phyloP scores from a whole-genome alignment of 2,888 invertebrate genomes.

The Sarcophaga variegata region DNA sequence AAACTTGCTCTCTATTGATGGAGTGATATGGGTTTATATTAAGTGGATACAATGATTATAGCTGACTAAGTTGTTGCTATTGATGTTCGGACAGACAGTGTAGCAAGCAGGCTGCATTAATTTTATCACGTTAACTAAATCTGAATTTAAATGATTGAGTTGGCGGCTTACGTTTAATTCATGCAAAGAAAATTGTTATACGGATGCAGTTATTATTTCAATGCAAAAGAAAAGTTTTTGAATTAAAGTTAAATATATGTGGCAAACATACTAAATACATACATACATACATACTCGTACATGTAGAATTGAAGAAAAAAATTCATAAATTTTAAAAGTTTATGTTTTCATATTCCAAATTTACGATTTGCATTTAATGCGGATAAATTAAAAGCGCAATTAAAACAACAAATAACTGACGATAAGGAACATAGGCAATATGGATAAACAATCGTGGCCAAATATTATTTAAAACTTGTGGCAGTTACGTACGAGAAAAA shows the following conservation, averaged over 20 bases:
- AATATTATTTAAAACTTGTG: no score
- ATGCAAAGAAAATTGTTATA: constrained; percentile 39
- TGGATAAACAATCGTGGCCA: no score
- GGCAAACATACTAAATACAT: no score
- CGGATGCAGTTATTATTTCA: constrained; percentile 42
- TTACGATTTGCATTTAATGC: no score
- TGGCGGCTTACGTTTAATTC: constrained; percentile 33
- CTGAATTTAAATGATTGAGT: constrained; percentile 44
- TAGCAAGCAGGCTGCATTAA: constrained; percentile 24
- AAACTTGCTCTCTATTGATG: constrained; percentile 20
- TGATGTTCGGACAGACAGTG: neutral
- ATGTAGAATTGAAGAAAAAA: no score
- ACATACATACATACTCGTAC: no score
- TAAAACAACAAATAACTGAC: no score
- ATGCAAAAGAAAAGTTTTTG: neutral
- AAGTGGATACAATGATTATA: constrained; percentile 53
- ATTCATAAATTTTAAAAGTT: no score
- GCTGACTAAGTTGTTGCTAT: constrained; percentile 59
- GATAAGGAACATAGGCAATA: no score
- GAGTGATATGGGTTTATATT: constrained; percentile 31
- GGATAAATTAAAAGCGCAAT: no score
- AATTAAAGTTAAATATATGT: neutral
- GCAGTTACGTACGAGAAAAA: no score
- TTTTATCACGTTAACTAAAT: constrained; percentile 42
- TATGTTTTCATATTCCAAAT: no score